Evolutionary conservation across 2,113 vertebrate species (phyloP), one percentile per base, ranked within the genome.

Genomic region (Triplophysa rosa): DNA sequence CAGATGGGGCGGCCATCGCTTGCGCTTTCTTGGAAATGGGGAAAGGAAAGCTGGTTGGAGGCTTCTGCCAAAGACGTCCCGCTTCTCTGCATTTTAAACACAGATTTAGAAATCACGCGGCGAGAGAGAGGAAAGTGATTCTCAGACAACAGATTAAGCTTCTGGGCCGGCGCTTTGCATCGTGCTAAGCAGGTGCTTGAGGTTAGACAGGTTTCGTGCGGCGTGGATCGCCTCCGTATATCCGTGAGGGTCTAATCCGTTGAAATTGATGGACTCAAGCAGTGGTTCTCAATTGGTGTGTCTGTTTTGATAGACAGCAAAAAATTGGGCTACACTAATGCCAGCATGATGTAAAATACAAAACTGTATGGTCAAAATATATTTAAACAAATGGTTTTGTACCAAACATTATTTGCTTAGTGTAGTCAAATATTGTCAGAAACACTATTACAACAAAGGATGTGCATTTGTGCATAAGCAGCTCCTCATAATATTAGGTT

Each of bases 41-140:
- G 65, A 78, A 75, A 59, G 37, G 29, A 45, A 87, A 86, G 84
- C 86, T 80, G 74, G 87, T 86, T 83, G 87, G 84, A 87, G 81
- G 81, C 87, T 82, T 77, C 77, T 90, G 91, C 91, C 91, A 91
- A 87, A 87, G 83, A 88, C 85, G 87, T 87, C 82, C 89, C 88
- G 91, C 88, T 86, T 86, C 87, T 84, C 87, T 86, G 84, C 89
- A 91, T 89, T 92, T 90, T 90, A 88, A 91, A 87, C 90, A 93
- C 89, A 89, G 90, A 92, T 91, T 92, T 92, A 90, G 90, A 86
- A 90, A 91, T 92, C 89, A 91, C 47, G 52, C 61, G 73, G 82
- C 80, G 62, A 81, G 23, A 29, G 69, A 62, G 56, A 68, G 58
- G 26, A 78, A 42, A 63, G 65, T 69, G n/a, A 65, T 72, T 64